Evolutionary conservation across 2,797 vertebrate species (phyloP).

Genomic region (Myotis vivesi): DNA sequence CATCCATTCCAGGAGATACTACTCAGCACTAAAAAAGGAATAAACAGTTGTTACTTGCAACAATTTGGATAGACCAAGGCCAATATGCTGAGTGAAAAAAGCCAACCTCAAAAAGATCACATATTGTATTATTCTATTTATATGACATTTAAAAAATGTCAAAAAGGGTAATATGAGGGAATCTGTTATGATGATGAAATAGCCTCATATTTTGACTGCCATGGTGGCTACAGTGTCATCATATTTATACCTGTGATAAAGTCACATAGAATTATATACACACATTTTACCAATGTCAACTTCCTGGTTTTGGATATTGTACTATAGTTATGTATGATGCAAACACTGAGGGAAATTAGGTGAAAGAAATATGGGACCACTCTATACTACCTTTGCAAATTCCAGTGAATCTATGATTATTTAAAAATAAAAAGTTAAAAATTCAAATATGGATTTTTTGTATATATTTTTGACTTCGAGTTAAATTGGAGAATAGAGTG

Average conservation of each 20-base stretch:
- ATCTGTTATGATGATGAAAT: not conserved
- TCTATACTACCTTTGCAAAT: not conserved
- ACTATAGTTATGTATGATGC: not conserved
- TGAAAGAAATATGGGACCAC: not conserved
- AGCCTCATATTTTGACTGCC: not conserved
- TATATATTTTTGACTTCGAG: not conserved
- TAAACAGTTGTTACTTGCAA: not conserved
- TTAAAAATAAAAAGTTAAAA: slow-evolving; percentile 28
- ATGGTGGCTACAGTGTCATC: not conserved
- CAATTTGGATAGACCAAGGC: not conserved
- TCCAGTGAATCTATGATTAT: not conserved
- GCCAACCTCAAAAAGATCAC: not conserved
- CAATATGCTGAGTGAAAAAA: not conserved
- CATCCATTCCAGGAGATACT: not conserved
- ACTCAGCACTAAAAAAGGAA: not conserved
- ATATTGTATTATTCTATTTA: not conserved
- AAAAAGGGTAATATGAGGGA: not conserved
- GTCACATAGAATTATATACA: not conserved
- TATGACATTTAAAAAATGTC: not conserved
- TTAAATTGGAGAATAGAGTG: not conserved
- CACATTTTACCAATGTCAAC: not conserved
- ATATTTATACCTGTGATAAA: not conserved
- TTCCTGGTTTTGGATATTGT: not conserved
- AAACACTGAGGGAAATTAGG: not conserved
- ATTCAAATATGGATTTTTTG: not conserved